Evolutionary conservation across 1,140 invertebrate species (phyloP), one percentile per base, ranked within the genome.

Genomic region (Trichonephila inaurata): DNA sequence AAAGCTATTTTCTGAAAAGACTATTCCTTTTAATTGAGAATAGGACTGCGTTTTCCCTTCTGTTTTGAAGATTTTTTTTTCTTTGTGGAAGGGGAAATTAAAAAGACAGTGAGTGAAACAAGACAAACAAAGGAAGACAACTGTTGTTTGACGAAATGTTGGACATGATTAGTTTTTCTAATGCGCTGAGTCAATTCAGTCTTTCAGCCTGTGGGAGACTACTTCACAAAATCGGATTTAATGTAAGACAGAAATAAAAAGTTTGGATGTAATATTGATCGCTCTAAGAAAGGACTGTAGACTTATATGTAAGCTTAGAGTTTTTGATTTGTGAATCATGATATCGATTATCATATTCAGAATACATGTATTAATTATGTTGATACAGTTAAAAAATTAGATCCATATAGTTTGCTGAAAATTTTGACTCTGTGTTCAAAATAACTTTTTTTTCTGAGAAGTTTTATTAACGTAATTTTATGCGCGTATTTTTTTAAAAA

Each of bases 81-180:
- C 28, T 77, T 19, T 16, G 72, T 14, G 24, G 18, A 18, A 40
- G 72, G 72, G 72, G 72, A 77, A 77, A 77, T 77, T 77, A 77
- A 77, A 77, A 40, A 77, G 72, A 33, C 33, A 77, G 72, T 28
- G 14, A 77, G 28, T 18, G 72, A 77, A 77, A 77, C 72, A 77
- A 77, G 72, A 77, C 72, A 77, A 77, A 77, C 72, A 77, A 28
- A 77, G 16, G 72, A 40, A 77, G 72, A 28, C 24, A 77, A 77
- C 24, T 77, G 72, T 77, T 77, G 72, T 77, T 28, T 33, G 72
- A 77, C 24, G 72, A 85, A 58, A 85, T 85, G 83, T 61, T 85
- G 83, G 83, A 85, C 83, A 85, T 85, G 83, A 85, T 85, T 85
- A 85, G 83, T 85, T 85, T 85, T 85, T 85, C 18, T 85, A 85